Conservation (phyloP, 2,797 vertebrate genomes). For the Dermochelys coriacea region DNA sequence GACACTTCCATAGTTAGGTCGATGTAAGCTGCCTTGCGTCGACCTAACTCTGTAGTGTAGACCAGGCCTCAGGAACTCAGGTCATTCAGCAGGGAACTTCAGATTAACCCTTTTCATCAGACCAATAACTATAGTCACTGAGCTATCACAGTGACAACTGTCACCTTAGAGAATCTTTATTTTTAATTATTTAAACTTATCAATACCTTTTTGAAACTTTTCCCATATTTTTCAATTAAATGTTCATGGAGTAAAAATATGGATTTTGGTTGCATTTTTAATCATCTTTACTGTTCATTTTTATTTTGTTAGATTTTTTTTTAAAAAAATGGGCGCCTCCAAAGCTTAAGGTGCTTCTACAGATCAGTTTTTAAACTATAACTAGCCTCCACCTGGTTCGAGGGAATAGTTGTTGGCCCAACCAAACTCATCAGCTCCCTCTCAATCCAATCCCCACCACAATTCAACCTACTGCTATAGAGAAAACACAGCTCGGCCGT, state of each 20-base stretch:
- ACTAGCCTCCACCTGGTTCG: neutral
- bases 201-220: fast-evolving
- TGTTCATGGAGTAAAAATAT: neutral
- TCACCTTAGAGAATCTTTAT: fast-evolving
- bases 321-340: neutral
- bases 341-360: neutral
- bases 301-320: neutral
- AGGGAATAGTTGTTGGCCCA: no score
- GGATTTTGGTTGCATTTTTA: neutral
- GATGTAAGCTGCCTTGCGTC: no score
- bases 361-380: neutral
- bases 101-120: neutral
- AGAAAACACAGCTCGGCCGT: no score
- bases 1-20: no score
- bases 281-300: neutral
- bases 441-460: neutral
- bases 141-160: neutral
- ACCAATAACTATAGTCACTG: neutral
- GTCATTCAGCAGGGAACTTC: neutral
- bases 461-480: neutral
- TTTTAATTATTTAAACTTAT: neutral
- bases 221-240: neutral
- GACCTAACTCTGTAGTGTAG: no score
- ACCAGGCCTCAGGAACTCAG: neutral
- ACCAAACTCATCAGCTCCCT: neutral